phyloP scores from a whole-genome alignment of 1,140 invertebrate species.

The Drosophila tropicalis region DNA sequence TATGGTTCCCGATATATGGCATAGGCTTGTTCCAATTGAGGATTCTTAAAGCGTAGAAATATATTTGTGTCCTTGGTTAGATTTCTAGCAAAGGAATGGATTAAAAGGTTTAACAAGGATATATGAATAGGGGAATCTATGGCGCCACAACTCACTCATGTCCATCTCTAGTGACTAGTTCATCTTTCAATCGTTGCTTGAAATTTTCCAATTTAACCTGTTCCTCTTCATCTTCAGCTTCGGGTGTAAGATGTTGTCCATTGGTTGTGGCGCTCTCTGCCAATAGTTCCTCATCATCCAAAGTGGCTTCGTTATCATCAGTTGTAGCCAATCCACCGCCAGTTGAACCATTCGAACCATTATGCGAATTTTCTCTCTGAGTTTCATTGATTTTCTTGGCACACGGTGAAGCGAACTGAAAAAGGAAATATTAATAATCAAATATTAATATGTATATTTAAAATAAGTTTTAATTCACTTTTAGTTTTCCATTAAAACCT shows the following conservation, averaged over 20 bases:
- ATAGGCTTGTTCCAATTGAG: constrained; percentile 87
- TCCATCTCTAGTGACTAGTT: constrained; percentile 92
- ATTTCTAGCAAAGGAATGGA: constrained; percentile 83
- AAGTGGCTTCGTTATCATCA: constrained; percentile 58
- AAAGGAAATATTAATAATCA: neutral
- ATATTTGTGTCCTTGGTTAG: constrained; percentile 87
- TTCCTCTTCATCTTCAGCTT: constrained; percentile 77
- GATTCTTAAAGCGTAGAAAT: constrained; percentile 87
- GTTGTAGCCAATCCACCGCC: constrained; percentile 31
- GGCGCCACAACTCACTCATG: constrained; percentile 85
- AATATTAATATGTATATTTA: too few species aligned
- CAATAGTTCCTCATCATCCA: constrained; percentile 74
- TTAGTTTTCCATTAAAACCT: too few species aligned
- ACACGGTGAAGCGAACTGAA: constrained; percentile 71
- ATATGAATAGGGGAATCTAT: neutral
- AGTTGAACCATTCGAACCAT: constrained; percentile 54
- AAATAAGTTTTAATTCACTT: too few species aligned
- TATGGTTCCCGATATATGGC: constrained; percentile 87
- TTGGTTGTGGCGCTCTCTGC: constrained; percentile 54
- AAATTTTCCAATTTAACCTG: constrained; percentile 88
- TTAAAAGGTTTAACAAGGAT: constrained; percentile 31
- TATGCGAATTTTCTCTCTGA: constrained; percentile 40
- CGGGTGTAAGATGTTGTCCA: constrained; percentile 34
- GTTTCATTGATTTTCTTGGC: constrained; percentile 73
- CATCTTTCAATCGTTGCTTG: constrained; percentile 89